Evolutionary conservation across 2,797 vertebrate genomes (phyloP).

Genomic region (Pantherophis vulpinus): DNA sequence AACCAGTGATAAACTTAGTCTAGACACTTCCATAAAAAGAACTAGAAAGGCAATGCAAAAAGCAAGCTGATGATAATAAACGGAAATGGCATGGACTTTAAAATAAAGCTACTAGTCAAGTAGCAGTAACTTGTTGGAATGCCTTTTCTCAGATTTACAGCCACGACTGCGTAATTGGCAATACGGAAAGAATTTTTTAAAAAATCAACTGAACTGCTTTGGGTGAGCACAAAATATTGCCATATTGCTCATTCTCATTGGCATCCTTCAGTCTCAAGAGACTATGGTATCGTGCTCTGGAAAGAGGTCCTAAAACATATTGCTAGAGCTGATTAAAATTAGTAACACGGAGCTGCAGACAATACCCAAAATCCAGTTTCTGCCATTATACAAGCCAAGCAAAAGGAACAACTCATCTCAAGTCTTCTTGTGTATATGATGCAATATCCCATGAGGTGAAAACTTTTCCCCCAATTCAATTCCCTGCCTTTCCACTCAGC

Average conservation of each 20-base stretch:
- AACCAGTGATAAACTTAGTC: background rate
- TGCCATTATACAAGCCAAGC: background rate
- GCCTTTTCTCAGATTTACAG: background rate
- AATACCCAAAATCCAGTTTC: background rate
- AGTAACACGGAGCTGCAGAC: background rate
- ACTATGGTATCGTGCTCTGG: too few species aligned
- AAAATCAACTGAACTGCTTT: background rate
- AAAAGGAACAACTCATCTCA: background rate
- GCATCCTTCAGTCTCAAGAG: too few species aligned
- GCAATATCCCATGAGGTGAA: background rate
- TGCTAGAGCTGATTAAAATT: background rate
- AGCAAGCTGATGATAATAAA: background rate
- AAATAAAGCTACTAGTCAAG: background rate
- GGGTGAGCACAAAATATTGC: background rate
- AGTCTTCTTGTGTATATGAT: background rate
- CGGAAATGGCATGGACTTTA: background rate
- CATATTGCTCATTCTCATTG: background rate
- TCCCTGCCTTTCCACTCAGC: background rate
- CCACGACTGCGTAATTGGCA: background rate
- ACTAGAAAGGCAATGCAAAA: background rate
- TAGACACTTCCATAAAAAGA: conserved; percentile 15
- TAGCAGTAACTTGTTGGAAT: background rate
- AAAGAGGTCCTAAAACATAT: background rate
- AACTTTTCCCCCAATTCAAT: background rate
- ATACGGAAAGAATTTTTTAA: background rate